Evolutionary conservation across 1,140 invertebrate genomes (phyloP).

Genomic region (Pectinophora gossypiella): DNA sequence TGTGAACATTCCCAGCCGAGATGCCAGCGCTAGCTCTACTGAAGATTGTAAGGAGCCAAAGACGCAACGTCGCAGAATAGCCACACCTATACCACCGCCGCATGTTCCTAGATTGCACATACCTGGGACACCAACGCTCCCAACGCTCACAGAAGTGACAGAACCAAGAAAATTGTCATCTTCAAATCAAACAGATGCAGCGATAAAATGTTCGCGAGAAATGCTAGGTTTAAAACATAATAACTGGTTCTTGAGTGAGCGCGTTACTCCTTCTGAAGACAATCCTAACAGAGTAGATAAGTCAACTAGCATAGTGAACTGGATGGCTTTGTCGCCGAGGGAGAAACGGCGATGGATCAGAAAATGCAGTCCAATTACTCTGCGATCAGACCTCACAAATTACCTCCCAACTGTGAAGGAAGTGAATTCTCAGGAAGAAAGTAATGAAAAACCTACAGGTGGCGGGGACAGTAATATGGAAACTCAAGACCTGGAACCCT

Average conservation of each 20-base stretch:
- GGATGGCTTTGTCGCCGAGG: constrained; percentile 36
- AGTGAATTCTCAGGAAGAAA: not conserved
- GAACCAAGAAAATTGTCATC: constrained; percentile 34
- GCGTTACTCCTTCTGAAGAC: not conserved
- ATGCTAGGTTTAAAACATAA: constrained; percentile 19
- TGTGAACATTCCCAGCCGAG: constrained; percentile 27
- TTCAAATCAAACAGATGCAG: constrained; percentile 10
- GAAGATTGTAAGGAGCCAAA: constrained; percentile 1
- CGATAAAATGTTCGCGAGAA: not conserved
- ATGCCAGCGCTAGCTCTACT: constrained; percentile 7
- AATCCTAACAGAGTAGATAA: not conserved
- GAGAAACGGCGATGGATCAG: constrained; percentile 13
- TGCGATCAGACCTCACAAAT: not conserved
- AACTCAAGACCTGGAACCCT: no score
- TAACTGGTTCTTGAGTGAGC: constrained; percentile 23
- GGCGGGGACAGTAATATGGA: no score
- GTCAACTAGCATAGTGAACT: constrained; percentile 23
- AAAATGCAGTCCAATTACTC: not conserved
- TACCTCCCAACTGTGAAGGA: not conserved
- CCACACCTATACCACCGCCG: constrained; percentile 33
- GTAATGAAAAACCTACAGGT: not conserved
- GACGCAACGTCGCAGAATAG: constrained; percentile 21
- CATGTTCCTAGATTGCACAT: constrained; percentile 44
- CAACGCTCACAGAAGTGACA: constrained; percentile 50
- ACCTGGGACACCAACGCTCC: constrained; percentile 34